Evolutionary conservation across 2,113 vertebrate species (phyloP).

Genomic region (Stegastes partitus): DNA sequence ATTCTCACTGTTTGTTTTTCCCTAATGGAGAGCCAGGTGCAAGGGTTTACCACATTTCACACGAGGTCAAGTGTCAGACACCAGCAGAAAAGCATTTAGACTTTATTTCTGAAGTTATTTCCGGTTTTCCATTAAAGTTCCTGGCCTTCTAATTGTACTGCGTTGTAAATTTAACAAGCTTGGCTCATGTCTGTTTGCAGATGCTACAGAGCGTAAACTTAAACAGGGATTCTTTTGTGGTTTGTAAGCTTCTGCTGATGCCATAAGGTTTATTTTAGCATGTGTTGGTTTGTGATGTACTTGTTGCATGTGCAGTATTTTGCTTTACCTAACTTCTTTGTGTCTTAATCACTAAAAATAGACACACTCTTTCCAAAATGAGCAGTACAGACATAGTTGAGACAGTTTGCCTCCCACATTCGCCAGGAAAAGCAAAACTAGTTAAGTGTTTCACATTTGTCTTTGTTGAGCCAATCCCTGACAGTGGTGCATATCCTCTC

Average conservation of each 20-base stretch:
- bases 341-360: too few relatives aligned
- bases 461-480: not conserved
- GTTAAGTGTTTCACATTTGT: not conserved
- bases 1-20: constrained; percentile 71
- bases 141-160: not conserved
- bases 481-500: not conserved
- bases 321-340: too few relatives aligned
- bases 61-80: constrained; percentile 55
- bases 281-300: too few relatives aligned
- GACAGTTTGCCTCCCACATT: not conserved
- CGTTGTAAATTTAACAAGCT: constrained; percentile 5
- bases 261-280: too few relatives aligned
- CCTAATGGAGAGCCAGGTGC: constrained; percentile 54
- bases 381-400: not conserved
- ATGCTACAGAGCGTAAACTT: too few relatives aligned
- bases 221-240: too few relatives aligned
- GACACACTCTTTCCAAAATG: not conserved
- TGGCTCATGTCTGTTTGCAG: fast-evolving
- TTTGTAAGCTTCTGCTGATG: too few relatives aligned
- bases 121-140: not conserved
- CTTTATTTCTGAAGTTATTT: constrained; percentile 19
- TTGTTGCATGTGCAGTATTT: too few relatives aligned
- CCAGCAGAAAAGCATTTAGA: constrained; percentile 22
- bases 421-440: not conserved
- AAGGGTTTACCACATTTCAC: constrained; percentile 49